phyloP scores from a whole-genome alignment of 2,888 invertebrate species.

The Meganola albula region DNA sequence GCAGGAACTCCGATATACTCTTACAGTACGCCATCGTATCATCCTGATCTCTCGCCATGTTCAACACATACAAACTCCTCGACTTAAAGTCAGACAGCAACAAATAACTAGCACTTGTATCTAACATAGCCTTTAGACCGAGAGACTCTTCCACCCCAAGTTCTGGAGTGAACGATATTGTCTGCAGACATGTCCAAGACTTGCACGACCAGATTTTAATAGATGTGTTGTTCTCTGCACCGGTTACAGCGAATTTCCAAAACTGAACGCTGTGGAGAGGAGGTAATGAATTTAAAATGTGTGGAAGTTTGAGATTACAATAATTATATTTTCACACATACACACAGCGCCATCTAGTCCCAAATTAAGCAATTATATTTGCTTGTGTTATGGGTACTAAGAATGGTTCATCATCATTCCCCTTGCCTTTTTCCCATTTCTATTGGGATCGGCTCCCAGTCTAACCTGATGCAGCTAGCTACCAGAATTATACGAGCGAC shows the following conservation, averaged over 20 bases:
- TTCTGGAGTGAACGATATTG: constrained; percentile 81
- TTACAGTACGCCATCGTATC: constrained; percentile 81
- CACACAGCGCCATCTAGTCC: too few species aligned
- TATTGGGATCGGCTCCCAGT: too few species aligned
- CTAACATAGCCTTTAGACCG: constrained; percentile 87
- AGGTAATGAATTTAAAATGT: too few species aligned
- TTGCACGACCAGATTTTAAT: constrained; percentile 97
- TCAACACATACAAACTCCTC: constrained; percentile 89
- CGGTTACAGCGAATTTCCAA: constrained; percentile 97
- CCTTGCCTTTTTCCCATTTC: too few species aligned
- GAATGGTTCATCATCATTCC: too few species aligned
- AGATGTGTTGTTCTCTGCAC: constrained; percentile 92
- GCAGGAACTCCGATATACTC: constrained; percentile 89
- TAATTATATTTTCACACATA: too few species aligned
- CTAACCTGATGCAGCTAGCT: too few species aligned
- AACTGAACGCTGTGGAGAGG: constrained; percentile 77
- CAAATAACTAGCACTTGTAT: constrained; percentile 90
- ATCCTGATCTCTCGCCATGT: constrained; percentile 72
- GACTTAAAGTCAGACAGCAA: constrained; percentile 92
- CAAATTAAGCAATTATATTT: too few species aligned
- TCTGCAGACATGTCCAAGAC: constrained; percentile 96
- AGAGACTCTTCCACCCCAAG: constrained; percentile 42
- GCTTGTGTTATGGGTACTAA: too few species aligned
- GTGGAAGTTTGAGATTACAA: too few species aligned
- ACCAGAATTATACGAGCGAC: too few species aligned